Percentiles rank a stretch among this genome's conserved stretches.
These are phyloP conservation scores for Myrmecophaga tridactyla DNA, from an alignment of 2,113 vertebrate genomes.

Conservation along the genomic window DNA sequence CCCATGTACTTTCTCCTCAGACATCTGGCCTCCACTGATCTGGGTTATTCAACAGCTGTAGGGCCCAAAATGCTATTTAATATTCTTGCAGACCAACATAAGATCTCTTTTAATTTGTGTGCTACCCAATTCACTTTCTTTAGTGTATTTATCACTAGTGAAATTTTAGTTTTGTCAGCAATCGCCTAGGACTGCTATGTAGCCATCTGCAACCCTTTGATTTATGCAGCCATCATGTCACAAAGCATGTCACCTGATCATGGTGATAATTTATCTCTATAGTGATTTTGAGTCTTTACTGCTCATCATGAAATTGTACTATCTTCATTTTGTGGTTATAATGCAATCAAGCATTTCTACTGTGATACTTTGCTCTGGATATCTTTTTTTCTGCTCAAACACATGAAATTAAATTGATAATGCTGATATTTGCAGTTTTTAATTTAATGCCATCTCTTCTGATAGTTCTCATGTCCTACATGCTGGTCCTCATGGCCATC, in stretches of 20 bases:
- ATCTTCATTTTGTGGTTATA: constrained; percentile 56
- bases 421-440: neutral
- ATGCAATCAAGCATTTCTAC: constrained; percentile 68
- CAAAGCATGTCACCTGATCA: no score
- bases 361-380: constrained; percentile 68
- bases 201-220: neutral
- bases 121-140: constrained; percentile 53
- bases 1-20: no score
- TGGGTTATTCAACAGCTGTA: no score
- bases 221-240: no score
- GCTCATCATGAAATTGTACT: neutral
- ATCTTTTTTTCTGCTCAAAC: constrained; percentile 68
- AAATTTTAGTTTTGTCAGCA: constrained; percentile 53
- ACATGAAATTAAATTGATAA: constrained; percentile 21
- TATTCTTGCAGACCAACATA: no score
- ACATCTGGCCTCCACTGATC: no score
- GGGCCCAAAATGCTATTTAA: no score
- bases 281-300: no score
- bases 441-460: constrained; percentile 17
- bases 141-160: constrained; percentile 28
- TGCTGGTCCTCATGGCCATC: neutral
- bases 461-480: neutral
- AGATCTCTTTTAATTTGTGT: no score
- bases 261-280: no score
- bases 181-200: constrained; percentile 63